Base-by-base conservation (phyloP, 2,113 vertebrate genomes). In the Lota lota region DNA sequence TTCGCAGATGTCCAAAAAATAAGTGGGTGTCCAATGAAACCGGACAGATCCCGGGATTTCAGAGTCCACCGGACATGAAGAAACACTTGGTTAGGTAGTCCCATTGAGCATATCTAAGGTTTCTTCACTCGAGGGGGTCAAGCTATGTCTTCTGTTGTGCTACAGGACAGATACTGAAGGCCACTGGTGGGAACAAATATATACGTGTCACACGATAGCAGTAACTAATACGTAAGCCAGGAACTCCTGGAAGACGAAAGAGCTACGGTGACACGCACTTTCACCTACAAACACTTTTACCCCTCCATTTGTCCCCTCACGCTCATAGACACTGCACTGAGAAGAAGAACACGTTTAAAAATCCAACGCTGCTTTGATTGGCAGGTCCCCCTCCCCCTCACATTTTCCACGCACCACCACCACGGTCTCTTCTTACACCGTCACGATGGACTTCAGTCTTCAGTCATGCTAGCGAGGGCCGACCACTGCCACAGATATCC, bases 221-320 rank as follows among this genome's bases (percentile, higher is more conserved):
- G 57, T 59, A 59, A 59, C 19, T 20, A 20, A 21, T 59, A 59
- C 5, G 19, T 6, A 12, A 18, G 61, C 61, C 61, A n/a, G 61
- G 61, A 16, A 51, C 11, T 7, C 47, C 47, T 7, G 57, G 47
- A 50, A 22, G 22, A 56, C 28, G 88, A 85, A 81, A 81, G 80
- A 79, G 76, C 79, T 86, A 93, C 92, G 94, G 53, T n/a, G 53
- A 53, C 47, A 62, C 67, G 14, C 50, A 68, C 51, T 53, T 74
- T 70, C 22, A 12, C 69, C 54, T 64, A 40, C 3, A 64, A 59
- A 56, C 66, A 63, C 21, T 69, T 72, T 61, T 28, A 74, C 63
- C 47, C 40, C 21, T 11, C 19, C n/a, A 66, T 47, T 17, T 15
- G 14, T 24, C 20, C 4, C 40, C 3, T 2, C 3, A 0, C 33